phyloP scores from a whole-genome alignment of 2,797 vertebrate genomes.

The Mus minutoides region DNA sequence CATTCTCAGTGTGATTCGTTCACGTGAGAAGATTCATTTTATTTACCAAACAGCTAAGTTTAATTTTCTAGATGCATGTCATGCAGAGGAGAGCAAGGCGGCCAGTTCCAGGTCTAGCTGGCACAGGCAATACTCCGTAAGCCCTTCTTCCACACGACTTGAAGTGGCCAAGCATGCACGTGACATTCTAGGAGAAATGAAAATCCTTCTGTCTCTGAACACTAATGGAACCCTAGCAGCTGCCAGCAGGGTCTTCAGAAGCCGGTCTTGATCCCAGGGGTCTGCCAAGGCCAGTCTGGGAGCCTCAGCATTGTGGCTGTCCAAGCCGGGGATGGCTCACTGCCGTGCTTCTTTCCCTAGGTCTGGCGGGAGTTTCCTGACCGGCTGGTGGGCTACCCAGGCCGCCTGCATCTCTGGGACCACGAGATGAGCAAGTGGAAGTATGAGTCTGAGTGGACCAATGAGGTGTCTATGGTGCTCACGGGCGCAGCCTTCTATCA shows the following conservation, averaged over 20 bases:
- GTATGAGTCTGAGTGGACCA: constrained; percentile 99
- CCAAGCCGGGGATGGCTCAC: not conserved
- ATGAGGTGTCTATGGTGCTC: constrained; percentile 99
- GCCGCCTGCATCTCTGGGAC: constrained; percentile 98
- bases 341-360: constrained; percentile 81
- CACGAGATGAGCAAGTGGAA: constrained; percentile 99
- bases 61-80: constrained; percentile 6
- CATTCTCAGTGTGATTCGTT: not conserved
- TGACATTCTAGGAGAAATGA: not conserved
- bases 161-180: not conserved
- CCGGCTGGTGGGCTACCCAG: constrained; percentile 97
- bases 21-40: not conserved
- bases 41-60: not conserved
- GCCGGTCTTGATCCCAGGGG: not conserved
- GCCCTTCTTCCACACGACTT: not conserved
- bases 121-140: not conserved
- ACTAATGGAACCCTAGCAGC: not conserved
- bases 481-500: constrained; percentile 99
- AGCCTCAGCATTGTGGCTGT: accelerated
- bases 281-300: not conserved
- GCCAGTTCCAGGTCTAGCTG: not conserved
- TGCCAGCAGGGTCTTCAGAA: not conserved
- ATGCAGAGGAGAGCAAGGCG: not conserved
- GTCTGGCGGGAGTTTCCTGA: constrained; percentile 99
- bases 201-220: not conserved